Percentiles rank a stretch among this genome's conserved stretches.
Conservation (phyloP, 2,888 invertebrate genomes). For the Eurytoma californica region DNA sequence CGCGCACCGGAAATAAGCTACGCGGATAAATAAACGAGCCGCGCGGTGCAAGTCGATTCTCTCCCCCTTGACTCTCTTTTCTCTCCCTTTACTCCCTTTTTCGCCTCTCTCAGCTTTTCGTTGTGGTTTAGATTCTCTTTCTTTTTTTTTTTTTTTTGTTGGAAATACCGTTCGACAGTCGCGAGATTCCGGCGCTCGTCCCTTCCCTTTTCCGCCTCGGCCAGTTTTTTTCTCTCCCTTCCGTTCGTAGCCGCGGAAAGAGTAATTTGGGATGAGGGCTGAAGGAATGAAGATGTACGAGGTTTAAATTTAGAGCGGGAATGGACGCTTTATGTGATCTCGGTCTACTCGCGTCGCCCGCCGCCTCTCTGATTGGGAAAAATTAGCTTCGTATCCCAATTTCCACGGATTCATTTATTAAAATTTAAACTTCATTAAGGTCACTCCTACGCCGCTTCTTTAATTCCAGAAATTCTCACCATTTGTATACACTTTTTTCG, state of each 20-base stretch:
- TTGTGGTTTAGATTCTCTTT: neutral
- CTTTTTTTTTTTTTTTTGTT: neutral
- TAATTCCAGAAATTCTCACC: too few relatives aligned
- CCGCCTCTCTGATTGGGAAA: too few relatives aligned
- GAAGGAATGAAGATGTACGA: constrained; percentile 26
- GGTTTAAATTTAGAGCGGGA: constrained; percentile 19
- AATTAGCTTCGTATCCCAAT: too few relatives aligned
- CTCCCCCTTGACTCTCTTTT: neutral
- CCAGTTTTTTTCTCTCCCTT: neutral
- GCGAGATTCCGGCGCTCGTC: neutral
- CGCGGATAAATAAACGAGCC: constrained; percentile 44
- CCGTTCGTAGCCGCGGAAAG: neutral
- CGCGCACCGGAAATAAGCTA: constrained; percentile 43
- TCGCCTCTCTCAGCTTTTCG: neutral
- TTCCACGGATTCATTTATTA: too few relatives aligned
- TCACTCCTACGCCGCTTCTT: too few relatives aligned
- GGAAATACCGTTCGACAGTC: neutral
- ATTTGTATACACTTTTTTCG: too few relatives aligned
- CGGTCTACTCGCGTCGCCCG: too few relatives aligned
- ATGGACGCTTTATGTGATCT: neutral
- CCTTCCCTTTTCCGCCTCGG: neutral
- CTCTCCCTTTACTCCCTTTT: neutral
- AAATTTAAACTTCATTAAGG: too few relatives aligned
- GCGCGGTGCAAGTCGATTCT: neutral
- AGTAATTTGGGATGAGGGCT: neutral